Evolutionary conservation across 2,888 invertebrate genomes (phyloP).

Genomic region (Acrobasis suavella): DNA sequence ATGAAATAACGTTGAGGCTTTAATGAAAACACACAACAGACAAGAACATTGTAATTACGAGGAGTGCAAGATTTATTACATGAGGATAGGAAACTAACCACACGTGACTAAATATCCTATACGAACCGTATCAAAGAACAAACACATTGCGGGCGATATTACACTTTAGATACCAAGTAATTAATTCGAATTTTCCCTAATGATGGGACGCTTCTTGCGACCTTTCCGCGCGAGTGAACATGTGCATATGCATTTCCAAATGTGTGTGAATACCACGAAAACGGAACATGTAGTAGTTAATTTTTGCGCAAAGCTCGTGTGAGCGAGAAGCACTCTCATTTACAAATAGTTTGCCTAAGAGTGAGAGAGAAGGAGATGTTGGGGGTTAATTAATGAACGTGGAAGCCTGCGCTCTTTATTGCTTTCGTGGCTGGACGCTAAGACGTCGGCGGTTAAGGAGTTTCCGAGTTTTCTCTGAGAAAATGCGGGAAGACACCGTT

Average conservation of each 20-base stretch:
- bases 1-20: conserved; percentile 42
- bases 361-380: conserved; percentile 63
- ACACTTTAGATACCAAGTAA: conserved; percentile 59
- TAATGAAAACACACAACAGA: conserved; percentile 81
- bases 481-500: conserved; percentile 57
- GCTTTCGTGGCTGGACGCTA: conserved; percentile 81
- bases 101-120: conserved; percentile 64
- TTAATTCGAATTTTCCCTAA: conserved; percentile 62
- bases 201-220: conserved; percentile 44
- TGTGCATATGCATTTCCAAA: conserved; percentile 76
- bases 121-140: conserved; percentile 48
- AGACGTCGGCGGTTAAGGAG: conserved; percentile 78
- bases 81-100: conserved; percentile 76
- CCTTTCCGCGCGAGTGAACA: conserved; percentile 43
- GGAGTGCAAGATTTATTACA: conserved; percentile 79
- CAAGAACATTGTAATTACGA: conserved; percentile 81
- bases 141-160: conserved; percentile 56
- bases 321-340: conserved; percentile 77
- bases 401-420: conserved; percentile 83
- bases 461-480: conserved; percentile 66
- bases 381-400: conserved; percentile 83
- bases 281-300: conserved; percentile 78
- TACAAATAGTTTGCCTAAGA: conserved; percentile 72
- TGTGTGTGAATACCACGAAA: conserved; percentile 72
- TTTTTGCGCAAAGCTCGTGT: conserved; percentile 82